Evolutionary conservation across 2,797 vertebrate species (phyloP).

Genomic region (Lindbergichthys nudifrons): DNA sequence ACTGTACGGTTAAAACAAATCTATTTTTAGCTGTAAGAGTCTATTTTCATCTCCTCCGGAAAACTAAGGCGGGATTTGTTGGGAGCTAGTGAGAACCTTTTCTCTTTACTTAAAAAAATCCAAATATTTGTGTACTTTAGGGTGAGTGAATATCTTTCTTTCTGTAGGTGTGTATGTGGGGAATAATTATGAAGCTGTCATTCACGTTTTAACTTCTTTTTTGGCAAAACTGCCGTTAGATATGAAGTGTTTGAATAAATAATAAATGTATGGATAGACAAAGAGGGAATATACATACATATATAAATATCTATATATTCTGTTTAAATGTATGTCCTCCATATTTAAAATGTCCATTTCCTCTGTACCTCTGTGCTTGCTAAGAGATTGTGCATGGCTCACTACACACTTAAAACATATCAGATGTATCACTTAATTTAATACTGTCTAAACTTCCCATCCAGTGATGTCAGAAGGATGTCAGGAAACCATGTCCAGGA

Average conservation of each 20-base stretch:
- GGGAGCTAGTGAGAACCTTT: slow-evolving; percentile 68
- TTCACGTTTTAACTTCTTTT: slow-evolving; percentile 66
- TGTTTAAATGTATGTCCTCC: slow-evolving; percentile 69
- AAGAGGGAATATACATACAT: slow-evolving; percentile 63
- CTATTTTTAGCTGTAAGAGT: slow-evolving; percentile 98
- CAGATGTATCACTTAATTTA: slow-evolving; percentile 25
- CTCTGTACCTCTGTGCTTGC: slow-evolving; percentile 50
- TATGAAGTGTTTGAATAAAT: slow-evolving; percentile 68
- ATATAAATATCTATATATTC: slow-evolving; percentile 63
- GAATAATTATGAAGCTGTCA: slow-evolving; percentile 56
- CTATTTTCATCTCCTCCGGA: slow-evolving; percentile 84
- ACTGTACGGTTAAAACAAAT: slow-evolving; percentile 85
- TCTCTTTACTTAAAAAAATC: slow-evolving; percentile 74
- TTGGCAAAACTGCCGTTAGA: slow-evolving; percentile 79
- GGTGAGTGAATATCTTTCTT: slow-evolving; percentile 69
- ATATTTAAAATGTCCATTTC: slow-evolving; percentile 70
- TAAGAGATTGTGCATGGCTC: slow-evolving; percentile 63
- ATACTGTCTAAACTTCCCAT: background rate
- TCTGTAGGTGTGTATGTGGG: slow-evolving; percentile 68
- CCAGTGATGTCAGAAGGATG: slow-evolving; percentile 15
- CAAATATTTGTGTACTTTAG: slow-evolving; percentile 82
- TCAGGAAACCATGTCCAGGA: slow-evolving; percentile 6
- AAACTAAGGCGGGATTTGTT: slow-evolving; percentile 58
- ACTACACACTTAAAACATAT: slow-evolving; percentile 38
- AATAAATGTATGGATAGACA: slow-evolving; percentile 41